Percentiles rank a stretch among this genome's conserved stretches.
Conservation (phyloP, 2,797 vertebrate genomes). For the Gallinago stenura region DNA sequence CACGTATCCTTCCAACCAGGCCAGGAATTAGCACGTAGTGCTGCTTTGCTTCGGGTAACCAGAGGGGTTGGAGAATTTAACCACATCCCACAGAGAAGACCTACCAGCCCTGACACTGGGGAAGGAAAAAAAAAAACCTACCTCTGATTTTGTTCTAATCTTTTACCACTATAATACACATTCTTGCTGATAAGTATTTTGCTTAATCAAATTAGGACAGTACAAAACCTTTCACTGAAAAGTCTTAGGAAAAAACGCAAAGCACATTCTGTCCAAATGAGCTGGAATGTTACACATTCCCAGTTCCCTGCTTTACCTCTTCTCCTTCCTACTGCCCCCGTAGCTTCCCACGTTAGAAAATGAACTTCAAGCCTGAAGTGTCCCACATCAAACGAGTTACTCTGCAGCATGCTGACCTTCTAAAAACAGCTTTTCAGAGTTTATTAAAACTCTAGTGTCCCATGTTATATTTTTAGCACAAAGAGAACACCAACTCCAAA, state of each 20-base stretch:
- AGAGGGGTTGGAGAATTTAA: background rate
- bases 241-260: background rate
- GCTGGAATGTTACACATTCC: background rate
- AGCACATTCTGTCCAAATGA: background rate
- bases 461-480: background rate
- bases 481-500: background rate
- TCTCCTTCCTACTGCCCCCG: background rate
- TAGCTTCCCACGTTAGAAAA: background rate
- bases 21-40: background rate
- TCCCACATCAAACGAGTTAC: background rate
- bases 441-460: background rate
- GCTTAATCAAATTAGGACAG: background rate
- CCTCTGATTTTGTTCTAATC: background rate
- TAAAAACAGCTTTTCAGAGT: background rate
- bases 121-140: background rate
- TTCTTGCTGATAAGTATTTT: background rate
- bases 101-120: fast-evolving
- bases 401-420: background rate
- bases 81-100: background rate
- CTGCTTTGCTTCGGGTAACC: background rate
- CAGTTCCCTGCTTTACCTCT: background rate
- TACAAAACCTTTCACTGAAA: background rate
- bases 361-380: background rate
- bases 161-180: background rate
- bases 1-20: background rate